Percentiles rank a stretch among this genome's conserved stretches.
phyloP scores from a whole-genome alignment of 2,888 invertebrate species.

The Amorpha juglandis region DNA sequence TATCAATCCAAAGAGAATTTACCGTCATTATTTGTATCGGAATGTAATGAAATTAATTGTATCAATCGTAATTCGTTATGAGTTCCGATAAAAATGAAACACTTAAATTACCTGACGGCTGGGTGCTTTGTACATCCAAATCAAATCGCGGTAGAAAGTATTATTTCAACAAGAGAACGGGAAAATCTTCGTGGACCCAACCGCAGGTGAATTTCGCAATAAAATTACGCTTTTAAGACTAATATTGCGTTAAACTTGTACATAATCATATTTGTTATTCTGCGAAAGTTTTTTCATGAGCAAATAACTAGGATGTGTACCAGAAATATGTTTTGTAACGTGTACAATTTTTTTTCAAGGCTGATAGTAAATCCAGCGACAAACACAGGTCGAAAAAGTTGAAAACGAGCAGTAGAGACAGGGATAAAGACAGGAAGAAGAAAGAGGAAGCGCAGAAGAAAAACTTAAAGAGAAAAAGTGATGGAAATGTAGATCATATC shows the following conservation, averaged over 20 bases:
- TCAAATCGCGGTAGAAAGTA: constrained; percentile 75
- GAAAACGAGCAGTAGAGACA: constrained; percentile 52
- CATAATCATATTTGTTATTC: background rate
- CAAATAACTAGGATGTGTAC: background rate
- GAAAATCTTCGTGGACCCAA: constrained; percentile 76
- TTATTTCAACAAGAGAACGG: constrained; percentile 77
- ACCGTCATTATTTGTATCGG: constrained; percentile 44
- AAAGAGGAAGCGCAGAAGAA: constrained; percentile 57
- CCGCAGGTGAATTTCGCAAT: constrained; percentile 68
- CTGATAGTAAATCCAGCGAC: constrained; percentile 50
- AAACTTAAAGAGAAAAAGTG: constrained; percentile 67
- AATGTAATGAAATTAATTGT: constrained; percentile 44
- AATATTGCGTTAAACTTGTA: constrained; percentile 1
- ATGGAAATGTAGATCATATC: constrained; percentile 47
- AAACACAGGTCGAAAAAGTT: constrained; percentile 55
- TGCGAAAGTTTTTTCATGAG: background rate
- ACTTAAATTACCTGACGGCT: constrained; percentile 76
- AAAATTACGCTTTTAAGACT: constrained; percentile 31
- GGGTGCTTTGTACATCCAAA: constrained; percentile 75
- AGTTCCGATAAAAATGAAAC: constrained; percentile 63
- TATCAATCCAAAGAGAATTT: constrained; percentile 23
- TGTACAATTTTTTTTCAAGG: constrained; percentile 52
- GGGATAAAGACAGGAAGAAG: constrained; percentile 53
- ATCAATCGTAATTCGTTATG: constrained; percentile 54
- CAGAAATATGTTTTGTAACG: constrained; percentile 5